Base-by-base conservation (phyloP, 2,113 vertebrate species). In the Alosa alosa region DNA sequence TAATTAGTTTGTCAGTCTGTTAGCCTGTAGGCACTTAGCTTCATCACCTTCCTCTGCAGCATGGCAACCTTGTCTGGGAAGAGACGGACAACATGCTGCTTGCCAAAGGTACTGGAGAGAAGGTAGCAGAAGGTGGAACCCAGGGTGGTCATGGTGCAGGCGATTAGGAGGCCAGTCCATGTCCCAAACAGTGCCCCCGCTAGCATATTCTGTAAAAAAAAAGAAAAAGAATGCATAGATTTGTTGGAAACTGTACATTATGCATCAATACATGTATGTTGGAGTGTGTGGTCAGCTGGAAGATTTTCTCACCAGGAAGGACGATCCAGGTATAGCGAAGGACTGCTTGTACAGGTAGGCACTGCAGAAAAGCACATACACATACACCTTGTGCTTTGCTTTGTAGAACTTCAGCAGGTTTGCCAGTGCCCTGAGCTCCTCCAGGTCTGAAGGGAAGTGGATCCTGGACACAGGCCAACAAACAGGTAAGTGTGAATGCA, bases 321-420 rank as follows among this genome's bases (percentile, higher is more conserved):
- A 96, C 87, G 98, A 99, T 50, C 98, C 98, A 0, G 98, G 98
- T 81, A 99, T 99, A 91, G 97, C 98, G 86, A 99, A 99, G 87
- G 95, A 96, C 94, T 99, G 98, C 78, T 99, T 99, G 92, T 99
- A 99, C 46, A 99, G 96, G 92, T 99, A 99, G 6, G 98, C 97
- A 10, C 96, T 96, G 84, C 96, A 98, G 95, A 97, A 99, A 17
- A 99, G 96, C 85, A 97, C 90, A 89, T 98, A 92, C 36, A 99
- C 96, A 10, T 97, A 97, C 86, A 93, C 86, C 6, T 96, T 92
- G 88, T 99, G 97, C 86, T 97, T 95, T 84, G 88, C 92, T 90
- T 97, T 96, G 88, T 99, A 99, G 75, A 96, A 96, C 88, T 94
- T 95, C 87, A 99, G 94, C 89, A 94, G 94, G 31, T 96, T 95